phyloP scores from a whole-genome alignment of 2,888 invertebrate species.

The Drosophila prostipennis region DNA sequence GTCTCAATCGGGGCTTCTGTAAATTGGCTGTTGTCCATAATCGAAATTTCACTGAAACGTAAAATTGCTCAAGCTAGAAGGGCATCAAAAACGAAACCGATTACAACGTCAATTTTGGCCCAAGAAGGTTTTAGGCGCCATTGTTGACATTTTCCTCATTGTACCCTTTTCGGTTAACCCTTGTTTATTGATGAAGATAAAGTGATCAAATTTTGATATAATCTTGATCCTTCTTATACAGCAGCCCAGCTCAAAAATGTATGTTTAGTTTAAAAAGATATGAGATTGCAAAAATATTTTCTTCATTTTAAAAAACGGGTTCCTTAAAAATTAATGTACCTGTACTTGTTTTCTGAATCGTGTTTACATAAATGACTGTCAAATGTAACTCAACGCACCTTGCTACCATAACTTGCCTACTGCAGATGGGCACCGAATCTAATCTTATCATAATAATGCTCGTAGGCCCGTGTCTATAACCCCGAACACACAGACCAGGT shows the following conservation, averaged over 20 bases:
- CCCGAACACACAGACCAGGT: conserved; percentile 2
- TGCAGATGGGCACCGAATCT: conserved; percentile 54
- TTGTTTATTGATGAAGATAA: conserved; percentile 53
- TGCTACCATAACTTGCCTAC: conserved; percentile 55
- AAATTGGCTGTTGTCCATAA: conserved; percentile 74
- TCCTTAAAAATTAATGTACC: no score
- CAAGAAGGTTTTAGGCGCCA: conserved; percentile 60
- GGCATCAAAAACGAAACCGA: conserved; percentile 24
- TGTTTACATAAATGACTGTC: not conserved
- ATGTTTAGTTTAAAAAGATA: no score
- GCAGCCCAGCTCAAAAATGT: no score
- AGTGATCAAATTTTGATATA: no score
- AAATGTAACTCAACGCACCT: conserved; percentile 31
- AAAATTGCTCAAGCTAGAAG: conserved; percentile 69
- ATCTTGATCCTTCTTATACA: not conserved
- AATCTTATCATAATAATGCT: conserved; percentile 70
- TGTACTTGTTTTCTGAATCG: no score
- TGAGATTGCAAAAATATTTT: no score
- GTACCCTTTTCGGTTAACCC: conserved; percentile 49
- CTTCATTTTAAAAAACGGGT: no score
- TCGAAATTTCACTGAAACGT: conserved; percentile 82
- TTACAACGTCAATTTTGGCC: conserved; percentile 37
- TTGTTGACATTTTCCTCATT: conserved; percentile 50
- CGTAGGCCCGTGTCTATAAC: conserved; percentile 49
- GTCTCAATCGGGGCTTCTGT: conserved; percentile 77